Base-by-base conservation (phyloP, 1,140 invertebrate genomes). In the Heliconius eleuchia region DNA sequence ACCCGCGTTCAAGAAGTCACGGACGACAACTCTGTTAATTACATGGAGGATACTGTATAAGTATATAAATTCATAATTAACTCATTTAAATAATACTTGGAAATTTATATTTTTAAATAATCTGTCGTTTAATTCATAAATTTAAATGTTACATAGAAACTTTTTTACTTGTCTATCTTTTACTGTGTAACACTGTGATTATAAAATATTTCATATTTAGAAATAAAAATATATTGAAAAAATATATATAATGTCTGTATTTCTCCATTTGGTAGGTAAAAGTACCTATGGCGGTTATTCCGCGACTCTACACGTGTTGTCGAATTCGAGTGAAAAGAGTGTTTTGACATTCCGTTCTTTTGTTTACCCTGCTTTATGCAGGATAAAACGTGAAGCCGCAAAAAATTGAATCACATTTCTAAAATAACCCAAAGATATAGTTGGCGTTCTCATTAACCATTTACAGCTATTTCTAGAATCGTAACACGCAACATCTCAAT, bases 401-500 rank as follows among this genome's bases (percentile, higher is more conserved):
- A 55, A 55, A 2, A 55, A 55, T n/a, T 8, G 18, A 19, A 55
- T 55, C 0, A 46, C 2, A 9, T 60, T 60, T 60, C 8, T 0
- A 11, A 60, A 11, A 23, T 60, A 11, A 66, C 23, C 30, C 13
- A 23, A 1, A 5, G 3, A n/a, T 72, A 1, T 19, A 19, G 74
- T 7, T 19, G n/a, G n/a, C 37, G 74, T 76, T 71, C 66, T 71
- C 75, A 52, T 76, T 71, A 76, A 13, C 3, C 34, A 72, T 70
- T 76, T 37, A 55, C 71, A 77, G 73, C 50, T 77, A 77, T 77
- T 77, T 81, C 80, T 74, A 81, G 80, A 77, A 74, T 42, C 42
- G 71, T 78, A 71, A 79, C 71, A 72, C 75, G 78, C 78, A 82
- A 82, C 72, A 70, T 72, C 60, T 78, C 80, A 81, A 77, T 80